Conservation (phyloP, 2,888 invertebrate species). For the Spodoptera littoralis region DNA sequence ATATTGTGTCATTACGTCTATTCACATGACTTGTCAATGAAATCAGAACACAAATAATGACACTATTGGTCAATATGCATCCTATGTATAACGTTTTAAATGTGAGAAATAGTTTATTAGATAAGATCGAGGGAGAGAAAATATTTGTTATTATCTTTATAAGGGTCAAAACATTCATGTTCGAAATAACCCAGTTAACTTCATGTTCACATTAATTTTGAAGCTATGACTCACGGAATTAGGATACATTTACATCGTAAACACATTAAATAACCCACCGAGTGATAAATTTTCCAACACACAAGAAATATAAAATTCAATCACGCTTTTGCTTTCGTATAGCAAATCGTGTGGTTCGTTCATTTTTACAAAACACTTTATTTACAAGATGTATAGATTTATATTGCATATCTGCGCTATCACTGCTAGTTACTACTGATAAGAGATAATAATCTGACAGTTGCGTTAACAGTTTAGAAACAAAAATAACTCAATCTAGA, state of each 20-base stretch:
- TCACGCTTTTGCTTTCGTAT: slow-evolving; percentile 67
- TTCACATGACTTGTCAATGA: too few relatives aligned
- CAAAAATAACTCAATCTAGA: too few relatives aligned
- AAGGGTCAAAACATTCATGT: too few relatives aligned
- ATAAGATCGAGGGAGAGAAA: too few relatives aligned
- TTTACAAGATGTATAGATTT: slow-evolving; percentile 25
- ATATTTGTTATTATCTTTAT: too few relatives aligned
- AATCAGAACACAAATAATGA: too few relatives aligned
- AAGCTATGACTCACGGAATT: slow-evolving; percentile 19
- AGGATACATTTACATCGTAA: slow-evolving; percentile 16
- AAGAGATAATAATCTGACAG: slow-evolving; percentile 64
- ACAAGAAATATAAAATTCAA: slow-evolving; percentile 75
- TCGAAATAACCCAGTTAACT: too few relatives aligned
- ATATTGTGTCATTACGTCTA: too few relatives aligned
- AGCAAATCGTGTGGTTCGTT: slow-evolving; percentile 65
- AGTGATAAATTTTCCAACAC: slow-evolving; percentile 71
- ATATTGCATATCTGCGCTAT: slow-evolving; percentile 56
- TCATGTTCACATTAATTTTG: slow-evolving; percentile 11
- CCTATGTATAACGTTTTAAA: too few relatives aligned
- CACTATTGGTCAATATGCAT: too few relatives aligned
- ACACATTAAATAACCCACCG: slow-evolving; percentile 65
- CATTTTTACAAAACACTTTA: slow-evolving; percentile 61
- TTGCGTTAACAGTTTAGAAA: slow-evolving; percentile 23
- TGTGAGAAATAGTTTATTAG: too few relatives aligned
- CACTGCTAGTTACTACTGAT: slow-evolving; percentile 62